phyloP scores from a whole-genome alignment of 2,888 invertebrate genomes.

The Drosophila seclusa region DNA sequence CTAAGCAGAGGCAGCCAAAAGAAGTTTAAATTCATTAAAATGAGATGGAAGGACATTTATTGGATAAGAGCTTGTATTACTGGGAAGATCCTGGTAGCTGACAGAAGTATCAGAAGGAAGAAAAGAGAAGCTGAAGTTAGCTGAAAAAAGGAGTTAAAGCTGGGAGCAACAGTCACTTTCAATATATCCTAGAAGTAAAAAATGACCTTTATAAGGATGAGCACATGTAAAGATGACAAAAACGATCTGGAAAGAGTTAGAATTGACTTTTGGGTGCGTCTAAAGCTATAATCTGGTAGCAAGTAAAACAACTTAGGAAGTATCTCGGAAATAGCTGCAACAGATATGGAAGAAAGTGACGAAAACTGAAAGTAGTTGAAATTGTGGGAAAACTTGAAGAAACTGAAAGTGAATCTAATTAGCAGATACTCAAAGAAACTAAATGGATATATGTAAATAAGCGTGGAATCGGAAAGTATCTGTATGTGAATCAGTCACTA shows the following conservation, averaged over 20 bases:
- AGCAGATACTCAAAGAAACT: neutral
- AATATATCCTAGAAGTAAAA: neutral
- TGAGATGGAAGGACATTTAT: neutral
- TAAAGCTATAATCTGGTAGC: neutral
- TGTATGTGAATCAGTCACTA: neutral
- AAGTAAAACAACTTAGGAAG: neutral
- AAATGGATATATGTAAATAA: neutral
- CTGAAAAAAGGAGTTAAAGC: neutral
- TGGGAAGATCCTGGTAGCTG: neutral
- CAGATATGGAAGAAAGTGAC: neutral
- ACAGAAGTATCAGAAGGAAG: neutral
- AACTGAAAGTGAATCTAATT: neutral
- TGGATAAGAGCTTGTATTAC: neutral
- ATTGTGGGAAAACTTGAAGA: neutral
- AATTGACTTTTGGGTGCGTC: neutral
- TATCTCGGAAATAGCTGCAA: neutral
- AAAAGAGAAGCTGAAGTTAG: neutral
- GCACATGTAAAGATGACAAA: neutral
- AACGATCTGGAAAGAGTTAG: neutral
- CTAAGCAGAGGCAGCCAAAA: neutral
- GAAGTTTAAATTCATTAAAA: neutral
- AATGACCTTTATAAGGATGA: neutral
- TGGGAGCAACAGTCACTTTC: neutral
- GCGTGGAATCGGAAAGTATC: neutral
- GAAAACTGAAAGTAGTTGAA: constrained; percentile 4